phyloP scores from a whole-genome alignment of 2,888 invertebrate genomes.

The Cynaeus angustus region DNA sequence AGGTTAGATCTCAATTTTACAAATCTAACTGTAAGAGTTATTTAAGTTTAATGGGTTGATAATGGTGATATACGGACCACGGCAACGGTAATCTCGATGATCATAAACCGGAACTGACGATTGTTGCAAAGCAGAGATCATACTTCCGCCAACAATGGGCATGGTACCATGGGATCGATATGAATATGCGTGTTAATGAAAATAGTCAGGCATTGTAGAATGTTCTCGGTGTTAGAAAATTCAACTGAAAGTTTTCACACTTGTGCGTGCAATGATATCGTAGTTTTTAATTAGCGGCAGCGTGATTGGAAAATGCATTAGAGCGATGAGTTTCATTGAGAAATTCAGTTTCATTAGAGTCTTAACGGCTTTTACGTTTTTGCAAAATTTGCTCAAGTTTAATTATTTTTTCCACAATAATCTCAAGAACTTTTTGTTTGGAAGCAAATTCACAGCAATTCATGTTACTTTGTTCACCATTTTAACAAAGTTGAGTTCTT shows the following conservation, averaged over 20 bases:
- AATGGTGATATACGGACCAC: not conserved
- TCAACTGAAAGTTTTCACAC: conserved; percentile 24
- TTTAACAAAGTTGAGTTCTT: too few species aligned
- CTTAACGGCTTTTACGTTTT: too few species aligned
- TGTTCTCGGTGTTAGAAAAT: conserved; percentile 5
- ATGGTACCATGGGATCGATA: not conserved
- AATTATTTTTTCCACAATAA: too few species aligned
- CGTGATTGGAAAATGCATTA: not conserved
- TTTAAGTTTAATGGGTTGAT: conserved; percentile 18
- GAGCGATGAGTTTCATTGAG: too few species aligned
- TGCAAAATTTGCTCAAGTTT: too few species aligned
- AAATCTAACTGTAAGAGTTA: conserved; percentile 28
- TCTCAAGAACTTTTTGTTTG: too few species aligned
- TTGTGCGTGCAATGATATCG: conserved; percentile 15
- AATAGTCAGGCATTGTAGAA: too few species aligned
- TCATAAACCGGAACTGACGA: conserved; percentile 45
- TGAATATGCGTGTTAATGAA: too few species aligned
- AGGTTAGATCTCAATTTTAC: conserved; percentile 62
- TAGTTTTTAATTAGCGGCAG: conserved; percentile 15
- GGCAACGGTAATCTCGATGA: conserved; percentile 44
- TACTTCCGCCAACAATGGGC: conserved; percentile 29
- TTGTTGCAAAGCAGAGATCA: conserved; percentile 35
- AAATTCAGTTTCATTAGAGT: too few species aligned
- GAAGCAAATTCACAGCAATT: too few species aligned
- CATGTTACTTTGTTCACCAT: too few species aligned